Base-by-base conservation (phyloP, 2,888 invertebrate genomes). In the Timandra comae region DNA sequence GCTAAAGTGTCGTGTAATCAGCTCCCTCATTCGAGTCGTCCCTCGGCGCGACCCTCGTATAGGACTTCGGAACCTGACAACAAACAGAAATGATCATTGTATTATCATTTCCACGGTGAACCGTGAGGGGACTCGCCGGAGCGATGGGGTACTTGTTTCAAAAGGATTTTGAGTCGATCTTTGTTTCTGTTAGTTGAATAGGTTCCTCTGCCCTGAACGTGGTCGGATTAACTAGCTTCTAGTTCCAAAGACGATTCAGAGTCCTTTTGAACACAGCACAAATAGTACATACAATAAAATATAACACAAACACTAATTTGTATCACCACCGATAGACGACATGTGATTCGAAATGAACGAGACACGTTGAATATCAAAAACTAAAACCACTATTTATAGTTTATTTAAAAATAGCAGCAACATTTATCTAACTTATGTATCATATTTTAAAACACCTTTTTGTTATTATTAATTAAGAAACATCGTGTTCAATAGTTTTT, bases 61-160 rank as follows among this genome's bases (percentile, higher is more conserved):
- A 69, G 78, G 82, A 86, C 78, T 81, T 82, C 79, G 84, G 82
- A 85, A 86, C 86, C 86, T 86, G 86, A 86, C 86, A 85, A 86
- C 86, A 86, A 81, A 86, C 86, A 86, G 86, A 86, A 86, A 86
- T 84, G 84, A 84, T 77, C 81, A 82, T 76, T 77, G 61, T 68
- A 67, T 64, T 81, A 74, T 85, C 81, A 82, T 84, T 85, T 84
- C 84, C 57, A 52, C 46, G 52, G 53, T n/a, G 51, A 49, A 41
- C 42, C 27, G 46, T 45, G 42, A 46, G 58, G 43, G 46, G 33
- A 49, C 48, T 54, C 55, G 42, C 52, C 45, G 44, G 38, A 38
- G 36, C 29, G 41, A 36, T 27, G 40, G 31, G 45, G 48, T 29
- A 41, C 31, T 56, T 66, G 77, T 76, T 79, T 84, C 85, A 85